A percentile compares a stretch with the other conserved stretches of the same genome.
phyloP scores from a whole-genome alignment of 2,888 invertebrate genomes.

The Lycaena phlaeas region DNA sequence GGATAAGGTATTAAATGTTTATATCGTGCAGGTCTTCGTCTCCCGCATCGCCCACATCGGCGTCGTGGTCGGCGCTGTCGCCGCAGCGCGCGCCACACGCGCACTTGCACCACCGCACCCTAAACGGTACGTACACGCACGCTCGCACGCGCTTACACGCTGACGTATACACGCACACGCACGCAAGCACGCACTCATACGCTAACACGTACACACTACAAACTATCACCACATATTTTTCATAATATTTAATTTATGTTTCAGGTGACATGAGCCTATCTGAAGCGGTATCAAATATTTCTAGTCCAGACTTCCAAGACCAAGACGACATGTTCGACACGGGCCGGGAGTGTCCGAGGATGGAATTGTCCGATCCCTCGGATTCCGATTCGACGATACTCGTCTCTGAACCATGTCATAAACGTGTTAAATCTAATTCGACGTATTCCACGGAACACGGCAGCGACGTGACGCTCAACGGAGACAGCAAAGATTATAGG shows the following conservation, averaged over 20 bases:
- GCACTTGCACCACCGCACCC: constrained; percentile 36
- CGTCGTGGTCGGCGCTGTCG: constrained; percentile 91
- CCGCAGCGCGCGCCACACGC: constrained; percentile 37
- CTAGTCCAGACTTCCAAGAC: constrained; percentile 91
- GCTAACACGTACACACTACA: no score
- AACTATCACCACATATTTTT: no score
- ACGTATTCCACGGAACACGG: constrained; percentile 63
- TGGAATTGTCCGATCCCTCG: constrained; percentile 91
- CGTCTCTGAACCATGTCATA: constrained; percentile 83
- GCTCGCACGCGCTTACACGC: constrained; percentile 21
- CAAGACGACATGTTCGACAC: constrained; percentile 87
- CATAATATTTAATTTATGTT: constrained; percentile 13
- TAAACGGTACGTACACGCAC: constrained; percentile 38
- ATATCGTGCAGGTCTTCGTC: constrained; percentile 79
- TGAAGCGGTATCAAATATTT: constrained; percentile 90
- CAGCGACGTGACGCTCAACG: constrained; percentile 74
- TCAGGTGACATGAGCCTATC: constrained; percentile 86
- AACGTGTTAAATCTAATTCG: constrained; percentile 58
- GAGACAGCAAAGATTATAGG: constrained; percentile 73
- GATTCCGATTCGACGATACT: constrained; percentile 92
- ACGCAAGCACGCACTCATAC: constrained; percentile 31
- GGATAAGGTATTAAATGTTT: no score
- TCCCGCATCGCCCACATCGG: constrained; percentile 87
- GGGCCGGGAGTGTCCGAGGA: constrained; percentile 83
- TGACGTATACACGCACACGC: constrained; percentile 30